Conservation (phyloP, 2,113 vertebrate species). For the Syngnathus typhle region DNA sequence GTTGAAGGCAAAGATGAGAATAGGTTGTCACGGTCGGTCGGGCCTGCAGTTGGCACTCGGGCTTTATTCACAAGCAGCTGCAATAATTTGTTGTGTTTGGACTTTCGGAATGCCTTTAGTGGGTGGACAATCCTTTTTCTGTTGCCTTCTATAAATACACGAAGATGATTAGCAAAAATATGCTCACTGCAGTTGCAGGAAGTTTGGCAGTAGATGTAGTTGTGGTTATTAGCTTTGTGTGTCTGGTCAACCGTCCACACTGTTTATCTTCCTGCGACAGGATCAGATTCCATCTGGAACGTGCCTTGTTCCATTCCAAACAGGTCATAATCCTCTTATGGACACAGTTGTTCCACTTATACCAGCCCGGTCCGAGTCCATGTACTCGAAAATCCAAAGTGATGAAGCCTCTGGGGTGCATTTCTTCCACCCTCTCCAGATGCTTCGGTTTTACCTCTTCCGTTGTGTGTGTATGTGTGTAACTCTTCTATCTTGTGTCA, state of each 20-base stretch:
- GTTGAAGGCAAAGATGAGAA: slow-evolving; percentile 32
- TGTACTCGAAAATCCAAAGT: slow-evolving; percentile 23
- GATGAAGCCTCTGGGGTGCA: slow-evolving; percentile 21
- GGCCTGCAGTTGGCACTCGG: slow-evolving; percentile 50
- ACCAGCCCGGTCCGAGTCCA: slow-evolving; percentile 25
- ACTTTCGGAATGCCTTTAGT: slow-evolving; percentile 54
- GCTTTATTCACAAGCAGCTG: slow-evolving; percentile 56
- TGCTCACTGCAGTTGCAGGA: not conserved
- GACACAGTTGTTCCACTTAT: slow-evolving; percentile 46
- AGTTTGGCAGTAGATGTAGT: not conserved
- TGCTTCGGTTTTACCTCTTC: slow-evolving; percentile 39
- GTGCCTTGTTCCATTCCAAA: slow-evolving; percentile 54
- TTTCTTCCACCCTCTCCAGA: slow-evolving; percentile 54
- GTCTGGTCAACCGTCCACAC: slow-evolving; percentile 32
- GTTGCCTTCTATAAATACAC: slow-evolving; percentile 11
- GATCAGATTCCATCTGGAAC: slow-evolving; percentile 61
- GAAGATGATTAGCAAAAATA: not conserved
- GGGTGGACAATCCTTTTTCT: slow-evolving; percentile 46
- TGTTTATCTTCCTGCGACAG: slow-evolving; percentile 20
- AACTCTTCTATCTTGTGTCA: slow-evolving; percentile 51
- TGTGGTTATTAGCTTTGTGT: slow-evolving; percentile 13
- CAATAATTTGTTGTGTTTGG: slow-evolving; percentile 60
- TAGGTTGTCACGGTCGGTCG: slow-evolving; percentile 57
- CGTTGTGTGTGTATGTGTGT: slow-evolving; percentile 23
- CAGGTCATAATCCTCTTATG: slow-evolving; percentile 67